A percentile compares a stretch with the other conserved stretches of the same genome.
These are phyloP conservation scores for Gasteruption jaculator DNA, from an alignment of 2,888 invertebrate genomes.

Conservation along the genomic window DNA sequence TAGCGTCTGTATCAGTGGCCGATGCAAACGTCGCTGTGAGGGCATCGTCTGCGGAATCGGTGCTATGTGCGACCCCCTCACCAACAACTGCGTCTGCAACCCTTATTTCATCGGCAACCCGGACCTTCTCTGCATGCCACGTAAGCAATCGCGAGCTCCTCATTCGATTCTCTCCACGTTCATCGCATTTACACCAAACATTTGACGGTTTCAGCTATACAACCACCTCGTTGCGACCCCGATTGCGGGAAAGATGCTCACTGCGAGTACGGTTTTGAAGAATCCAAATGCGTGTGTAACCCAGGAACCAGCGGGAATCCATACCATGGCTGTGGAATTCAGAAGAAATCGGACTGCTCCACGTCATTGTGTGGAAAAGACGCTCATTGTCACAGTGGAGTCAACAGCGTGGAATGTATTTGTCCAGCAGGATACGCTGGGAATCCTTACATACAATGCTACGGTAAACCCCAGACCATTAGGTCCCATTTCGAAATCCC, in stretches of 20 bases:
- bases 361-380: conserved; percentile 71
- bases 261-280: conserved; percentile 72
- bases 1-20: conserved; percentile 78
- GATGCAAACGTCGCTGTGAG: conserved; percentile 86
- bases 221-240: conserved; percentile 76
- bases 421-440: conserved; percentile 82
- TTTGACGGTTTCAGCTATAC: conserved; percentile 60
- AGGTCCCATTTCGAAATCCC: neutral
- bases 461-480: conserved; percentile 58
- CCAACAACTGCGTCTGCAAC: conserved; percentile 82
- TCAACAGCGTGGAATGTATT: conserved; percentile 72
- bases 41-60: conserved; percentile 84
- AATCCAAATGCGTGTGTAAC: conserved; percentile 78
- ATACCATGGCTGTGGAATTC: conserved; percentile 72
- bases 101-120: conserved; percentile 86
- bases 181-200: neutral
- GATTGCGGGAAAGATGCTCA: conserved; percentile 78
- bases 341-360: conserved; percentile 68
- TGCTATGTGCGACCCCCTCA: conserved; percentile 75
- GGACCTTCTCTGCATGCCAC: conserved; percentile 85
- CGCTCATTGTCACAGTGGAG: conserved; percentile 75
- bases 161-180: conserved; percentile 4
- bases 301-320: conserved; percentile 83
- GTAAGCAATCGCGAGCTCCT: conserved; percentile 63
- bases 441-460: conserved; percentile 82